Base-by-base conservation (phyloP, 2,797 vertebrate genomes). In the Crax fasciolata region DNA sequence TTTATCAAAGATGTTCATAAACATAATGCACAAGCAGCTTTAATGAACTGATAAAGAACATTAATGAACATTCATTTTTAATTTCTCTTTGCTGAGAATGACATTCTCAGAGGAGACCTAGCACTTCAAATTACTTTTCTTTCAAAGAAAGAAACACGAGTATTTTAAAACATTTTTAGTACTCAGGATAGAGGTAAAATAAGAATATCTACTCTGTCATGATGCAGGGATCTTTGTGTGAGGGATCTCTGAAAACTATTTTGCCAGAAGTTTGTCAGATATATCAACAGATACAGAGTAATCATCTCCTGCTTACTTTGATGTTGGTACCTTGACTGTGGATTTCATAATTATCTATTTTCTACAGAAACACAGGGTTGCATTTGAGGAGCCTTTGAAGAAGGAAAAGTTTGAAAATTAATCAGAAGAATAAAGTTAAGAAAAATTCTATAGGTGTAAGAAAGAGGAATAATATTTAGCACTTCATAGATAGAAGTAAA, bases 1-100 rank as follows among this genome's bases (percentile, higher is more conserved):
- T 97, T 97, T 96, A 95, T 97, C 94, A 96, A 95, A 97, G 91
- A 97, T 96, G 93, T 96, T 96, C 91, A 95, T 97, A 94, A 97
- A 97, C 71, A 92, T 79, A 89, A 85, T 76, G 90, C 92, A 94
- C 73, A 91, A 96, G 76, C 80, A 94, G 90, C 81, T 94, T 94
- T 97, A 97, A 97, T 97, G 96, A 96, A 95, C 87, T 96, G 90
- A 95, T 95, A 96, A 95, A 96, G 89, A 95, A 92, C 89, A 88
- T 95, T 95, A 94, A 96, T 96, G 94, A 97, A 94, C 94, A 94
- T 92, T 93, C 84, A 96, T 96, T 96, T 94, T 80, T 66, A 93
- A 84, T 94, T 96, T 95, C 73, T 54, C 73, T 94, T 94, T 94
- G 39, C 93, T 90, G 68, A 77, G 76, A 87, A 79, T 68, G 61